Evolutionary conservation across 2,797 vertebrate species (phyloP), one percentile per base, ranked within the genome.

Genomic region (Acanthopagrus latus): DNA sequence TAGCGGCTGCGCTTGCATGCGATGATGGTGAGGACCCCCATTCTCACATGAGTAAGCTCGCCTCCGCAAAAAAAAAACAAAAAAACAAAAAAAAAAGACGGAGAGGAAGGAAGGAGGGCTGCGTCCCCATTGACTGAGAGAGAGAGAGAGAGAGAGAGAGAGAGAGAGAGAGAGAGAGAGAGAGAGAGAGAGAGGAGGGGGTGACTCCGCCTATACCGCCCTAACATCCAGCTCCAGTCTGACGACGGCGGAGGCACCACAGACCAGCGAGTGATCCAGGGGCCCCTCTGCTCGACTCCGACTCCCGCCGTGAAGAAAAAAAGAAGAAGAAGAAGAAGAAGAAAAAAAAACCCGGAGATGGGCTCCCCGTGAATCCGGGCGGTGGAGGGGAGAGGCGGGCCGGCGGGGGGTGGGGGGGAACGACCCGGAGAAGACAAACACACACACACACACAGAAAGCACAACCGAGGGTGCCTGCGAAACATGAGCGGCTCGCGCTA

Each of bases 401-500:
- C 87, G 81, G 70, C 54, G 89, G 93, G 82, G 85, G 81, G 47
- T 68, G 84, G 85, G 87, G 86, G 90, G 82, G 73, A n/a, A 25
- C 81, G 84, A 90, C 72, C 81, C 82, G 52, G 72, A 70, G 78
- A 78, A 74, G 85, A 84, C 92, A 88, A 90, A 95, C 95, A 94
- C 95, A 94, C 29, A 94, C 95, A 94, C 29, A 29, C 29, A 33
- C 29, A 33, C 29, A 95, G 94, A 95, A 96, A 96, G 93, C 93
- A 94, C 93, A 93, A 80, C 94, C 93, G 89, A 90, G 92, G 92
- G 93, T 88, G 94, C 94, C 79, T 87, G 94, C 93, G 65, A 44
- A 44, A 4, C 95, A 97, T 97, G 97, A 95, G 91, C 92, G 94
- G 90, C 95, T 91, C 85, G 93, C 94, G 78, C 93, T 85, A 56